Base-by-base conservation (phyloP, 2,113 vertebrate species). In the Pseudopodoces humilis region DNA sequence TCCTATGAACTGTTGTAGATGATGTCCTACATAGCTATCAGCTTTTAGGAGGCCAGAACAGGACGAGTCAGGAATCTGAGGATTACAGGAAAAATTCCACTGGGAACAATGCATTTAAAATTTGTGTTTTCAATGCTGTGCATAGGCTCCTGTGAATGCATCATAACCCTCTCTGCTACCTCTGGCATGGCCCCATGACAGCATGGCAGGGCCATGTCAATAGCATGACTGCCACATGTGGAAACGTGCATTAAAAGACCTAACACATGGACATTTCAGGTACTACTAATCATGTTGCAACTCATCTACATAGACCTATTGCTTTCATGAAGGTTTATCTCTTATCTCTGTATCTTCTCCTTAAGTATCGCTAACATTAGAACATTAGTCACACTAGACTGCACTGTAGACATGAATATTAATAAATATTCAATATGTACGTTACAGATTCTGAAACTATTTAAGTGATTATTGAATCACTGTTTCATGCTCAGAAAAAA, bases 401-500 rank as follows among this genome's bases (percentile, higher is more conserved):
- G 13, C 1, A 1, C 49, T 63, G 46, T 68, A 60, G 55, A 41
- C 58, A 52, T 77, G 44, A 46, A 47, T 92, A 74, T 64, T 62
- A 88, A 85, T 50, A 76, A 86, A 71, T 86, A 94, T 2, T 86
- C 83, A 43, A 5, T 83, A 91, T 93, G 77, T 90, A 71, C 78
- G 33, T 74, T 77, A 83, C 1, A 2, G 47, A 59, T 89, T 94
- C 39, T 85, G 64, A 89, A 95, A 74, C 72, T 86, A 4, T 70
- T 86, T 60, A 89, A 84, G 63, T 94, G 50, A 70, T 55, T 65
- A 65, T 6, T 59, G 11, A 84, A 83, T 65, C 58, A 70, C 47
- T 64, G n/a, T 67, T 92, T 89, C 46, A 83, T 16, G 53, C 53
- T 88, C 69, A 92, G 49, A 86, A 94, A 53, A 59, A 94, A 90